Percentiles rank a stretch among this genome's conserved stretches.
phyloP scores from a whole-genome alignment of 2,797 vertebrate species.

The Anomalospiza imberbis region DNA sequence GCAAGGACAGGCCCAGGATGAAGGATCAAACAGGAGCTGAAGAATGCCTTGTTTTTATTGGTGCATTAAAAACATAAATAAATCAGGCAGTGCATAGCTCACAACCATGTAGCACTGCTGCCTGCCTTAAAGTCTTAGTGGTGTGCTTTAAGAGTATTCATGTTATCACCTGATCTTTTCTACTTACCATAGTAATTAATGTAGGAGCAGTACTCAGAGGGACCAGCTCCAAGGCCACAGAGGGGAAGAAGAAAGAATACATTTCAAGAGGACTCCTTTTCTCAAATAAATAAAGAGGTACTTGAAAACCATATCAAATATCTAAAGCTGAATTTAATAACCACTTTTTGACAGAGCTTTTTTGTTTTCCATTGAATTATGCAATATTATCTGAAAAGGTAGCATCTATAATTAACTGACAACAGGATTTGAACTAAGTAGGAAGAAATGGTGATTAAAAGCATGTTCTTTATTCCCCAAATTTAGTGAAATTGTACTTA shows the following conservation, averaged over 20 bases:
- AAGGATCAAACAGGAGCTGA: conserved; percentile 7
- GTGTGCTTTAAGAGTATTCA: conserved; percentile 25
- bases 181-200: conserved; percentile 61
- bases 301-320: conserved; percentile 68
- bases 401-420: conserved; percentile 44
- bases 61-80: conserved; percentile 57
- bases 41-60: not conserved
- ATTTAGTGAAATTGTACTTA: not conserved
- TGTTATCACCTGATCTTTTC: conserved; percentile 49
- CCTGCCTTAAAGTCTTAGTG: conserved; percentile 36
- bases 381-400: conserved; percentile 24
- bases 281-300: conserved; percentile 66
- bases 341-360: conserved; percentile 63
- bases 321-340: conserved; percentile 70
- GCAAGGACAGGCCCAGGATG: not conserved
- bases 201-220: conserved; percentile 38
- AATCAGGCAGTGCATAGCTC: not conserved
- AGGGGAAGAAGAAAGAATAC: conserved; percentile 48
- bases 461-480: not conserved
- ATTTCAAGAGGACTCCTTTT: conserved; percentile 59
- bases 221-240: conserved; percentile 46
- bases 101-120: not conserved
- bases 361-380: conserved; percentile 67
- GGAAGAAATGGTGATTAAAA: not conserved
- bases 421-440: conserved; percentile 46